Evolutionary conservation across 2,797 vertebrate species (phyloP), one percentile per base, ranked within the genome.

Genomic region (Enteromius radiatus): DNA sequence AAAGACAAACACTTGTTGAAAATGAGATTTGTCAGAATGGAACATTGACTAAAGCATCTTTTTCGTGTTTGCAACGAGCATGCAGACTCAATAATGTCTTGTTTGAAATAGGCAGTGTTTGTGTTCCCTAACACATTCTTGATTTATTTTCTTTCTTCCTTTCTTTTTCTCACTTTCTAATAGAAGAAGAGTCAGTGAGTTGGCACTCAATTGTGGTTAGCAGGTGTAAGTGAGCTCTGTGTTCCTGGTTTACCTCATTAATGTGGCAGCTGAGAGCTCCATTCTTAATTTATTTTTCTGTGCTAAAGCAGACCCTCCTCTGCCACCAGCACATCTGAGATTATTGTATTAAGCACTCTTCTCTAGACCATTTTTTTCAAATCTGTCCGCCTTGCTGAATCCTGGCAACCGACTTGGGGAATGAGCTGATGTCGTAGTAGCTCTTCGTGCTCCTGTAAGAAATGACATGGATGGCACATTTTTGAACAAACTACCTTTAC

Each of bases 261-360:
- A 43, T 49, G 63, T 80, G 81, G 85, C 70, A 83, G 81, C 75
- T 78, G 68, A 85, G 56, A 73, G 63, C 23, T 74, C 38, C 56
- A 38, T 85, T 83, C 70, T 70, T 86, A 49, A 84, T 83, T 84
- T 86, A 81, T 85, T 73, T 84, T 82, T 65, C 69, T 56, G 73
- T 54, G 73, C 63, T 52, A 21, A 69, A 33, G 74, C 81, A 70
- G 78, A 71, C 69, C 67, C 41, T 76, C 10, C 45, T 71, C 69
- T 61, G 54, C 21, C 56, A 65, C 78, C 31, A 36, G 33, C 68
- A 81, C 63, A 38, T 78, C 38, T 69, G 65, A 67, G 74, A 85
- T 78, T 75, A 63, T 56, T 76, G 73, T 59, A 78, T 87, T 85
- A 87, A 69, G 47, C 47, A 65, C 38, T 78, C 45, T 84, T 67